phyloP scores from a whole-genome alignment of 1,140 invertebrate species.

The Bombus sibiricus region DNA sequence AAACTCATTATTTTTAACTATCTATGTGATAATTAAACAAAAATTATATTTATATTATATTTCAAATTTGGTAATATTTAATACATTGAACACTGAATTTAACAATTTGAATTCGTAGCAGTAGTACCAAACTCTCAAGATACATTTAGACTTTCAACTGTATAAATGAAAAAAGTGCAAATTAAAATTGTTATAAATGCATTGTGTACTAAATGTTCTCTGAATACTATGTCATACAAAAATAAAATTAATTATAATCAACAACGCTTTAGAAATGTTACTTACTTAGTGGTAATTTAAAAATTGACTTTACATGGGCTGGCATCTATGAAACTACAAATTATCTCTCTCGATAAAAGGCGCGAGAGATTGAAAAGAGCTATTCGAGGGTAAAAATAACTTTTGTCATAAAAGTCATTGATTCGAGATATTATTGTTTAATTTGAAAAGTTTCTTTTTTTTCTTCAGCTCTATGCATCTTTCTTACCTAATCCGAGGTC shows the following conservation, averaged over 20 bases:
- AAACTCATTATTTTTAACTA: conserved; percentile 3
- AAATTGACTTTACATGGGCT: background rate
- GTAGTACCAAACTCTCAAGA: background rate
- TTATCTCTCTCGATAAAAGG: background rate
- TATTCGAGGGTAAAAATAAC: background rate
- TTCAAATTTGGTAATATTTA: background rate
- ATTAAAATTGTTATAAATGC: background rate
- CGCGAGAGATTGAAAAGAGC: background rate
- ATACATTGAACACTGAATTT: background rate
- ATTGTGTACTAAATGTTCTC: background rate
- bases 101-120: background rate
- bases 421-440: background rate
- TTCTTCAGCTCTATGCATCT: too few species aligned
- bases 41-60: background rate
- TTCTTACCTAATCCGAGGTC: too few species aligned
- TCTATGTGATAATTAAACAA: background rate
- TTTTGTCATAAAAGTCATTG: background rate
- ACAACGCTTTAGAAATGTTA: background rate
- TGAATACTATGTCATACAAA: background rate
- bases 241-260: background rate
- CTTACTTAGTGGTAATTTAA: background rate
- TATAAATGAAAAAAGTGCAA: background rate
- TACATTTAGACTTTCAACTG: background rate
- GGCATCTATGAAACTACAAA: too few species aligned
- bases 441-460: background rate